These are phyloP conservation scores for Margaritifera margaritifera DNA, from an alignment of 2,888 invertebrate genomes.

Conservation along the genomic window DNA sequence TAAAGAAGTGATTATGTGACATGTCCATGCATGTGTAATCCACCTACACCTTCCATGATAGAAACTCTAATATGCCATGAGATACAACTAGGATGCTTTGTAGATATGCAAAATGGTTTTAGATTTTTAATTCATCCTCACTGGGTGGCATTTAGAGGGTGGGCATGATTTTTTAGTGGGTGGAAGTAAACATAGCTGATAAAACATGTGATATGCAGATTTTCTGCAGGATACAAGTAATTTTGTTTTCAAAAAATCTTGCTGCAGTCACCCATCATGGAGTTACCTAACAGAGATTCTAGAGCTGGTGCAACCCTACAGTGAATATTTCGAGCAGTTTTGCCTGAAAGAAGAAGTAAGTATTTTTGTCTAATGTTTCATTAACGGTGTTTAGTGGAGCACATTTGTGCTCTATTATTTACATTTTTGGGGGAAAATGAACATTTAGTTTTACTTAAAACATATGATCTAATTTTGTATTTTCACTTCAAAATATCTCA, in stretches of 20 bases:
- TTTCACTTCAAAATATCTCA: too few relatives aligned
- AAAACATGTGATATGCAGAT: too few relatives aligned
- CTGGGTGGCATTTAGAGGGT: too few relatives aligned
- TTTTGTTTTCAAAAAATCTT: background rate
- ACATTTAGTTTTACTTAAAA: background rate
- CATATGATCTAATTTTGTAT: background rate
- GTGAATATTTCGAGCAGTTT: slow-evolving; percentile 50
- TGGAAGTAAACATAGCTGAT: too few relatives aligned
- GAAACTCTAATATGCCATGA: too few relatives aligned
- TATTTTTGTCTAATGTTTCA: background rate
- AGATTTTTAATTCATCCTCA: too few relatives aligned
- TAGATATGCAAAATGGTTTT: too few relatives aligned
- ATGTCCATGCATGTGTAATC: background rate
- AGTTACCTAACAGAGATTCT: slow-evolving; percentile 59
- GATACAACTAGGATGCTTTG: too few relatives aligned
- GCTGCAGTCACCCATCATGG: slow-evolving; percentile 63
- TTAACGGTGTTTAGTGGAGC: too few relatives aligned
- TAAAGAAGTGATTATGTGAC: background rate
- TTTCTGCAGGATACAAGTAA: too few relatives aligned
- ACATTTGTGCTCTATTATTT: too few relatives aligned
- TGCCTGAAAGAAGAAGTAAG: slow-evolving; percentile 62
- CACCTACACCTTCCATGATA: background rate
- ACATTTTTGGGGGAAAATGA: background rate
- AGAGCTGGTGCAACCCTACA: slow-evolving; percentile 52
- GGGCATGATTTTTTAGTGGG: too few relatives aligned